phyloP scores from a whole-genome alignment of 2,113 vertebrate species.

The Setophaga petechia region DNA sequence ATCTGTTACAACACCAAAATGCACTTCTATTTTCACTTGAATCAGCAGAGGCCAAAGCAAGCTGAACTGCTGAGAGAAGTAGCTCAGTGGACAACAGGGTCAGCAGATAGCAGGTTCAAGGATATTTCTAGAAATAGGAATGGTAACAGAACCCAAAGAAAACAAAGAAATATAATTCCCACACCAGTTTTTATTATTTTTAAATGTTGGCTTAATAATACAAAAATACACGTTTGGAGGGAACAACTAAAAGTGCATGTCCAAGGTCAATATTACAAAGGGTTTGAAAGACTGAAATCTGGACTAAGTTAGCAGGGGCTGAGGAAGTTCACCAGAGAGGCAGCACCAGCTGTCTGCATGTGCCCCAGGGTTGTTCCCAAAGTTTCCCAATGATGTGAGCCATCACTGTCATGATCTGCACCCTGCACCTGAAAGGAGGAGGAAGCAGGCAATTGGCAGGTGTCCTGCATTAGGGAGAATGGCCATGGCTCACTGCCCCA shows the following conservation, averaged over 20 bases:
- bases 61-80: background rate
- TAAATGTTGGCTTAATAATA: background rate
- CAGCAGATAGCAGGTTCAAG: background rate
- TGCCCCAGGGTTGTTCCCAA: constrained; percentile 83
- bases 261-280: background rate
- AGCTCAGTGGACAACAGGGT: background rate
- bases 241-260: background rate
- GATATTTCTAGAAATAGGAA: background rate
- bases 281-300: background rate
- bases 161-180: background rate
- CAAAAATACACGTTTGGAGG: background rate
- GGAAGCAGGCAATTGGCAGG: background rate
- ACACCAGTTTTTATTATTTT: background rate
- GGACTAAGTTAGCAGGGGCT: background rate
- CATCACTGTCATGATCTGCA: constrained; percentile 86
- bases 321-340: constrained; percentile 77
- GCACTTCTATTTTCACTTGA: background rate
- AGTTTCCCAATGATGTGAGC: constrained; percentile 79
- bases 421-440: constrained; percentile 82
- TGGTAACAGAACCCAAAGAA: background rate
- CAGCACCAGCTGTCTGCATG: constrained; percentile 75
- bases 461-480: background rate
- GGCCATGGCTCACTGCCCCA: constrained; percentile 3
- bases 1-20: background rate
- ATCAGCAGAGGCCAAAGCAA: background rate